Evolutionary conservation across 2,888 invertebrate genomes (phyloP), one percentile per base, ranked within the genome.

Genomic region (Andrena haemorrhoa): DNA sequence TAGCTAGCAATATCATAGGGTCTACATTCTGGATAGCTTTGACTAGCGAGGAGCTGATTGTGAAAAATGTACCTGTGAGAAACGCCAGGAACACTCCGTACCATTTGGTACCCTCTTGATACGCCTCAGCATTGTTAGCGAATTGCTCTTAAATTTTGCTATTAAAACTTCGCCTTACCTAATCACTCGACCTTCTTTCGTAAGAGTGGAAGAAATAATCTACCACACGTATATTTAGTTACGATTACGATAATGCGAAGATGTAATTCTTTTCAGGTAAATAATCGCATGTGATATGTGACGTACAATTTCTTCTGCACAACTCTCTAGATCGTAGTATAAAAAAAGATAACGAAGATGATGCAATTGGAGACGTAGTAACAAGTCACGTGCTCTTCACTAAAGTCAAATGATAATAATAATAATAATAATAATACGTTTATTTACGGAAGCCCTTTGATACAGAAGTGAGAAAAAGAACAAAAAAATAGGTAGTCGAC

Each of bases 31-130:
- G 91, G 0, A 94, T 85, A 12, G 93, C 94, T 87, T 94, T 94
- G 2, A 94, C 94, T 49, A 94, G 91, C 10, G 94, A 93, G 0
- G 94, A 93, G 82, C 94, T 94, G 16, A 94, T 88, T 1, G 94
- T 94, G 85, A 95, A 94, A 86, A 94, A 94, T n/a, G 94, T 93
- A 16, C 94, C 94, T 2, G 94, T 94, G 7, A 94, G 58, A 82
- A 94, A 94, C 0, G 94, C 94, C 58, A 94, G 88, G 51, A 94
- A 88, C 49, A 94, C 91, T 2, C 94, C 94, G 63, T 86, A 90
- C 93, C 94, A 94, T n/a, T 89, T 91, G 5, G 93, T 94, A 20
- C 92, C 89, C 33, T 93, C 92, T 10, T 86, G 89, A 77, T 93
- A 93, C 5, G 83, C 90, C 29, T 89, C 89, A 4, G 90, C 83